Percentiles rank a stretch among this genome's conserved stretches.
Conservation (phyloP, 2,113 vertebrate species). For the Hemicordylus capensis region DNA sequence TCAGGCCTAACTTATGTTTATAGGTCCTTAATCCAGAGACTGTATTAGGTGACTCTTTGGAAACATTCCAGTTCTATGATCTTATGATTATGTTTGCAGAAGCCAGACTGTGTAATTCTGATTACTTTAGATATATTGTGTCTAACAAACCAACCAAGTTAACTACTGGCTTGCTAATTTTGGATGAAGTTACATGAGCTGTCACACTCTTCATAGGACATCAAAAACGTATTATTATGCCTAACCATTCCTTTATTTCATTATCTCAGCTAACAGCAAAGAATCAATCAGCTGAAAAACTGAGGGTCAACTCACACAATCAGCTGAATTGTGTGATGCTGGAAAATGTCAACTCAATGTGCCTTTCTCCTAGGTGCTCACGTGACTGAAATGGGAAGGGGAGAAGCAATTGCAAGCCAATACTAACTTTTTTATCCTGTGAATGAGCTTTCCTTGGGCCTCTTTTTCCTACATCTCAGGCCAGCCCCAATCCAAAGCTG, state of each 20-base stretch:
- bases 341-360: not conserved
- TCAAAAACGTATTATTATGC: not conserved
- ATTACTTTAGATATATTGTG: not conserved
- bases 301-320: not conserved
- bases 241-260: not conserved
- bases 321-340: not conserved
- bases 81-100: not conserved
- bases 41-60: not conserved
- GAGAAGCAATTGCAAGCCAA: not conserved
- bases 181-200: not conserved
- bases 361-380: not conserved
- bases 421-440: too few relatives aligned
- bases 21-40: not conserved
- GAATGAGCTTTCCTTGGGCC: not conserved
- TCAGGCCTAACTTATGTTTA: not conserved
- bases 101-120: not conserved
- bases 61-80: not conserved
- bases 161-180: not conserved
- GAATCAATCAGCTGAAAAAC: too few relatives aligned
- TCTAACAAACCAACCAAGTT: constrained; percentile 9
- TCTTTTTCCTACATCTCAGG: not conserved
- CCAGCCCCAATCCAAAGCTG: too few relatives aligned
- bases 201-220: not conserved
- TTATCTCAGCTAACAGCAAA: not conserved
- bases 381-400: not conserved